Evolutionary conservation across 2,113 vertebrate genomes (phyloP).

Genomic region (Smithornis capensis): DNA sequence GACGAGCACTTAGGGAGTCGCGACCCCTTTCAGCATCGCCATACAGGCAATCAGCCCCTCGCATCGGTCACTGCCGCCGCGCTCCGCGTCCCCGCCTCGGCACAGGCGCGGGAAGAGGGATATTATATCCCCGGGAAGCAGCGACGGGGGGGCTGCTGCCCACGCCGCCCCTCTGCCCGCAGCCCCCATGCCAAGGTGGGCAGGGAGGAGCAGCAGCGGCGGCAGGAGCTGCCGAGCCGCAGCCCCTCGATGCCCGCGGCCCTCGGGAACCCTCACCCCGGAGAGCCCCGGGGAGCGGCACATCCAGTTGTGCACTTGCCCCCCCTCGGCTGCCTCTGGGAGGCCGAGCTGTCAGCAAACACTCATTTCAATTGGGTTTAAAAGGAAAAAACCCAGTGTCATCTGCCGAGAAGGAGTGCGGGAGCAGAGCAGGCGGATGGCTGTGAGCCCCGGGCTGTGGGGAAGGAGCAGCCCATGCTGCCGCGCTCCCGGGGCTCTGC

Average conservation of each 20-base stretch:
- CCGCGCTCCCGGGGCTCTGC: accelerated
- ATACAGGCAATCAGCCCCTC: conserved; percentile 70
- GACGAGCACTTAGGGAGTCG: conserved; percentile 79
- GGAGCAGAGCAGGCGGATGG: neutral
- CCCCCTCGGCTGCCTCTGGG: accelerated
- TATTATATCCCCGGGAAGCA: neutral
- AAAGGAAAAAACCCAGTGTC: accelerated
- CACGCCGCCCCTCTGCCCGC: neutral
- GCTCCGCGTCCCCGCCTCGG: neutral
- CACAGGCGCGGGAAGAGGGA: neutral
- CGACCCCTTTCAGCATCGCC: conserved; percentile 80
- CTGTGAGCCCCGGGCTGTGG: accelerated
- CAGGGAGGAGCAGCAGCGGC: accelerated
- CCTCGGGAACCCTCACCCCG: neutral
- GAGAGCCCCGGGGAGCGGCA: accelerated
- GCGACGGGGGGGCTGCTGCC: neutral
- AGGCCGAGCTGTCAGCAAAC: neutral
- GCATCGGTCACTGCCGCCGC: conserved; percentile 64
- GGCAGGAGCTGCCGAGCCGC: neutral
- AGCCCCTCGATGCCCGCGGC: accelerated
- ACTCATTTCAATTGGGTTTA: neutral
- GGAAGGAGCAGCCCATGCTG: neutral
- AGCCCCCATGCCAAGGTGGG: accelerated
- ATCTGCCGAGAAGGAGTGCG: neutral
- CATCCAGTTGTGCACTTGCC: accelerated